Evolutionary conservation across 53 echinoderm and acorn worm genomes (phyloP).

Genomic region (Luidia sarsii): DNA sequence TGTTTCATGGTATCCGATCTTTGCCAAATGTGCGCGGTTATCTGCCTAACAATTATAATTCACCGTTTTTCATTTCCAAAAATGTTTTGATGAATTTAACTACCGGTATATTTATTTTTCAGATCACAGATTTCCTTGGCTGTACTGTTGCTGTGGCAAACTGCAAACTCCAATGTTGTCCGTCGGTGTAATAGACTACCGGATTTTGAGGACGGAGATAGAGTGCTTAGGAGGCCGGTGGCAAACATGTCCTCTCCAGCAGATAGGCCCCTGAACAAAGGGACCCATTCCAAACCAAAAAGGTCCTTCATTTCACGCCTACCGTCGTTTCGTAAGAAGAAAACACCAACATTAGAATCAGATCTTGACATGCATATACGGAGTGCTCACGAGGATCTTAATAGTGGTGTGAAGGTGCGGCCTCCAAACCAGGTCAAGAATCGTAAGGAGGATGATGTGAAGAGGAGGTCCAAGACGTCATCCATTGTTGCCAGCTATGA

Average conservation of each 20-base stretch:
- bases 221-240: neutral
- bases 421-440: constrained; percentile 37
- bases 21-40: too few species aligned
- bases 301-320: constrained; percentile 85
- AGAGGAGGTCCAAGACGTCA: constrained; percentile 62
- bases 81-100: too few species aligned
- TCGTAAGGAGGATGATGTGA: constrained; percentile 34
- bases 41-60: too few species aligned
- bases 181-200: neutral
- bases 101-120: neutral
- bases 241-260: constrained; percentile 39
- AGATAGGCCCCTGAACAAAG: constrained; percentile 45
- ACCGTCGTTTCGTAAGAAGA: constrained; percentile 94
- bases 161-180: constrained; percentile 10
- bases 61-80: too few species aligned
- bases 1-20: too few species aligned
- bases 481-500: constrained; percentile 73
- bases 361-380: constrained; percentile 40
- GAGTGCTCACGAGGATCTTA: constrained; percentile 45
- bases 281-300: constrained; percentile 44
- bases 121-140: neutral
- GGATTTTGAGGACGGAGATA: neutral
- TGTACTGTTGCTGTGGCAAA: neutral
- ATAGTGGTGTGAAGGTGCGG: constrained; percentile 12
- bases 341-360: constrained; percentile 29